A percentile compares a stretch with the other conserved stretches of the same genome.
Conservation (phyloP, 2,888 invertebrate genomes). For the Rugalucina vietnamica region DNA sequence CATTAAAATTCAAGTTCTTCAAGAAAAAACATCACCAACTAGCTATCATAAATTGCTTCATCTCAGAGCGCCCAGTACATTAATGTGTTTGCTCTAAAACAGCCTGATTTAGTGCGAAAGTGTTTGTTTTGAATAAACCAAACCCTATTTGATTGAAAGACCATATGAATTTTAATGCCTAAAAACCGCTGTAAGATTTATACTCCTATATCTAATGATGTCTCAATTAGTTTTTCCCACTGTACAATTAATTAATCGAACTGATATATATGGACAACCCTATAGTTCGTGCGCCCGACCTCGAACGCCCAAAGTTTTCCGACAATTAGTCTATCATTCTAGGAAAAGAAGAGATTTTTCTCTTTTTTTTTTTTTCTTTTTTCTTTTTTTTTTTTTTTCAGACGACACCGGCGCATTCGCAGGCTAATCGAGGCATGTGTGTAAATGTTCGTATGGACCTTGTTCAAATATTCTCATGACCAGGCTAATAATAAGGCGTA, state of each 20-base stretch:
- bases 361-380: too few species aligned
- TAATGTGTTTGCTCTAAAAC: constrained; percentile 3
- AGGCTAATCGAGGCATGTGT: too few species aligned
- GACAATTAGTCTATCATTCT: too few species aligned
- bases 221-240: not conserved
- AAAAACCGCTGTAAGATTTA: not conserved
- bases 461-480: too few species aligned
- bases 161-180: not conserved
- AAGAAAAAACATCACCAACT: not conserved
- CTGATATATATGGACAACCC: too few species aligned
- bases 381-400: too few species aligned
- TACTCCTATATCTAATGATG: not conserved
- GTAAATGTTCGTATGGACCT: too few species aligned
- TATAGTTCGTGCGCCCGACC: too few species aligned
- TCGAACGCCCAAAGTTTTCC: too few species aligned
- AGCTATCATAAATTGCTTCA: not conserved
- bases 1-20: not conserved
- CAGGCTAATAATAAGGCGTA: too few species aligned
- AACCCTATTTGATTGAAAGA: not conserved
- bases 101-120: not conserved
- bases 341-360: too few species aligned
- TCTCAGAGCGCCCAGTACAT: not conserved
- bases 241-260: not conserved
- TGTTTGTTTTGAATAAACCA: not conserved
- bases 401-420: too few species aligned